Evolutionary conservation across 2,888 invertebrate species (phyloP).

Genomic region (Automeris io): DNA sequence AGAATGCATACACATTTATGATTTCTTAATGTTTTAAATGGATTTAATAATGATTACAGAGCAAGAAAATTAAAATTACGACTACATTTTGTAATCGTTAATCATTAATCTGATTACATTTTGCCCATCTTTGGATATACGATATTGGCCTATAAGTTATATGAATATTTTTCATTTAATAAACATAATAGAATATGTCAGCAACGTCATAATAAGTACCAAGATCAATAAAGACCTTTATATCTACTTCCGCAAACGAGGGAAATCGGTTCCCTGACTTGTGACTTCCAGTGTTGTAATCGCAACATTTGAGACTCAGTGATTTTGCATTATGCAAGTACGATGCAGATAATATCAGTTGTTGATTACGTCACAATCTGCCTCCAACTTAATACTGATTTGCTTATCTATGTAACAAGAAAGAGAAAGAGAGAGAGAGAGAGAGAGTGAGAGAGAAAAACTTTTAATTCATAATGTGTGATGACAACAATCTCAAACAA

Average conservation of each 20-base stretch:
- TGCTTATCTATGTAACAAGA: constrained; percentile 1
- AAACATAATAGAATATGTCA: constrained; percentile 53
- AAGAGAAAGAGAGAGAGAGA: constrained; percentile 11
- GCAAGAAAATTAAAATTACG: no score
- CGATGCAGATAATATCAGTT: constrained; percentile 7
- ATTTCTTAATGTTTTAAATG: no score
- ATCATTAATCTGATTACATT: no score
- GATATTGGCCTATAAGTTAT: no score
- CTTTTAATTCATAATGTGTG: constrained; percentile 14
- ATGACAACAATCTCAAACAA: constrained; percentile 16
- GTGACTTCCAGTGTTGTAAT: constrained; percentile 30
- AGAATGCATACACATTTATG: no score
- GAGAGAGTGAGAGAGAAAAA: constrained; percentile 9
- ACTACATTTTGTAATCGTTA: no score
- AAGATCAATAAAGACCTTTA: constrained; percentile 33
- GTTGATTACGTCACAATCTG: constrained; percentile 15
- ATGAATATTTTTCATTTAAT: no score
- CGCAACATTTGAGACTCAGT: constrained; percentile 24
- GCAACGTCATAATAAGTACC: constrained; percentile 58
- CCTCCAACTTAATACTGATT: constrained; percentile 6
- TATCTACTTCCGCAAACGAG: constrained; percentile 47
- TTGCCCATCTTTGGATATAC: no score
- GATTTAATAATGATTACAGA: no score
- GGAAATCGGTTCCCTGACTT: constrained; percentile 58
- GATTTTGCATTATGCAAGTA: constrained; percentile 29